Conservation (phyloP, 2,113 vertebrate species). For the Lontra canadensis region DNA sequence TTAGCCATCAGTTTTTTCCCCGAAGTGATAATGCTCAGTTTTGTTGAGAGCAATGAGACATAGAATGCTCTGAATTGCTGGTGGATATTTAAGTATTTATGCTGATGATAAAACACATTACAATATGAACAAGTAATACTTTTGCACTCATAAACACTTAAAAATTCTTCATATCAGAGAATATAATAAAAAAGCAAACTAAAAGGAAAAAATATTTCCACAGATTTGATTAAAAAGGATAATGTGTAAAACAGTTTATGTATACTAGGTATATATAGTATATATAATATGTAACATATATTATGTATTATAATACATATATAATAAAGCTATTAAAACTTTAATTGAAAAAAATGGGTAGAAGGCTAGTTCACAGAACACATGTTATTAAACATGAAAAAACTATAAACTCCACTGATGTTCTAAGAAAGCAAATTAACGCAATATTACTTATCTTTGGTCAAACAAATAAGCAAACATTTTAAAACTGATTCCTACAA, state of each 20-base stretch:
- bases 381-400: not conserved
- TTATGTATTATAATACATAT: too few species aligned
- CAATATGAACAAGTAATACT: not conserved
- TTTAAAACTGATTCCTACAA: not conserved
- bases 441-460: not conserved
- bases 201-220: not conserved
- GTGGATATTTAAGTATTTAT: not conserved
- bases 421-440: not conserved
- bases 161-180: not conserved
- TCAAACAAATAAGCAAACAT: not conserved
- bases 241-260: not conserved
- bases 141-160: not conserved
- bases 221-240: not conserved
- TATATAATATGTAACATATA: too few species aligned
- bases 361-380: not conserved
- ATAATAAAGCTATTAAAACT: not conserved
- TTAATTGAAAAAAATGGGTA: not conserved
- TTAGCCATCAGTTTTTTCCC: not conserved
- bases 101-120: constrained; percentile 15
- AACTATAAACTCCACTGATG: not conserved
- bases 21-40: not conserved
- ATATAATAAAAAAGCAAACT: not conserved
- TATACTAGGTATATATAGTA: too few species aligned
- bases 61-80: not conserved
- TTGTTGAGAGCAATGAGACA: not conserved